phyloP scores from a whole-genome alignment of 2,113 vertebrate genomes.

The Perca flavescens region DNA sequence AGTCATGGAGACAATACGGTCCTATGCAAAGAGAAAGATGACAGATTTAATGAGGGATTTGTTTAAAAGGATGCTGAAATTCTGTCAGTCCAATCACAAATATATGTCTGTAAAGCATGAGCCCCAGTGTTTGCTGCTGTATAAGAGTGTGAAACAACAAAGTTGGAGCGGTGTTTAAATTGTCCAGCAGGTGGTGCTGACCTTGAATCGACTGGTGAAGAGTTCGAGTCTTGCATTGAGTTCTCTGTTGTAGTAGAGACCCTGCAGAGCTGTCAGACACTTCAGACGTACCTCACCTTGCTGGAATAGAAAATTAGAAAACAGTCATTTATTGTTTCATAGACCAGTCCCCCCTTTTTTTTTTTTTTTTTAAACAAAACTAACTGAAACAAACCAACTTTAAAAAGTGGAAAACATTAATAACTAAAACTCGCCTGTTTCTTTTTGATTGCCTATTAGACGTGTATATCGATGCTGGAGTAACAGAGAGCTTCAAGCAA shows the following conservation, averaged over 20 bases:
- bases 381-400: background rate
- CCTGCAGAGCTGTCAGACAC: constrained; percentile 98
- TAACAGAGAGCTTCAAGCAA: background rate
- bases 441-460: background rate
- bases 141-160: background rate
- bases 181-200: constrained; percentile 81
- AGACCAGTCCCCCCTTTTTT: background rate
- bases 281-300: constrained; percentile 99
- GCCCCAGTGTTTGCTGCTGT: background rate
- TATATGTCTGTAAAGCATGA: background rate
- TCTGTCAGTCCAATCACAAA: background rate
- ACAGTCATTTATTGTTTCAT: background rate
- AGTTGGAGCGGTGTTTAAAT: constrained; percentile 12
- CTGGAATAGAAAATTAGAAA: constrained; percentile 75
- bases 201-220: constrained; percentile 99
- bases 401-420: background rate
- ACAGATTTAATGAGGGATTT: background rate
- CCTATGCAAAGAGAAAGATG: constrained; percentile 80
- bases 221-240: constrained; percentile 98
- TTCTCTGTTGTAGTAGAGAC: constrained; percentile 98
- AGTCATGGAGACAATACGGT: constrained; percentile 99
- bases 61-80: background rate
- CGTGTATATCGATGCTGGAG: background rate
- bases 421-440: background rate
- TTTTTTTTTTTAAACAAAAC: background rate